These are phyloP conservation scores for Esox lucius DNA, from an alignment of 2,797 vertebrate genomes.

Conservation along the genomic window DNA sequence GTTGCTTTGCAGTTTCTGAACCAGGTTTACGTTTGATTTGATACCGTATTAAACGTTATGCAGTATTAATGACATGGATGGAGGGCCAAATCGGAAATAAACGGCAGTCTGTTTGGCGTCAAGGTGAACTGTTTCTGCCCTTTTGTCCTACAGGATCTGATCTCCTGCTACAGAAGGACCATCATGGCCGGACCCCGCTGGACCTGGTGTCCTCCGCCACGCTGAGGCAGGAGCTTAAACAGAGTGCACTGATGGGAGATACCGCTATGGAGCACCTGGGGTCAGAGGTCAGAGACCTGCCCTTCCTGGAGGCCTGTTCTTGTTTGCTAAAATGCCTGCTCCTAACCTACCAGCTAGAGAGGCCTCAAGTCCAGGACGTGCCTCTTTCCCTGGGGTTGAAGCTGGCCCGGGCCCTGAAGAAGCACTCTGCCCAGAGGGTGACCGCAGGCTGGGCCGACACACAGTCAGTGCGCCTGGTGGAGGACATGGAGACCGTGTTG, in stretches of 20 bases:
- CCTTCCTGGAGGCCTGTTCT: conserved; percentile 70
- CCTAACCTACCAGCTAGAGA: conserved; percentile 28
- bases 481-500: not conserved
- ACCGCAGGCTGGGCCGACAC: conserved; percentile 4
- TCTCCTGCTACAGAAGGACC: conserved; percentile 80
- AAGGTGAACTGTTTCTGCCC: not conserved
- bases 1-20: no score
- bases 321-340: conserved; percentile 71
- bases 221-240: conserved; percentile 79
- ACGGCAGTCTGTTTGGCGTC: not conserved
- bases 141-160: conserved; percentile 75
- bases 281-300: conserved; percentile 53
- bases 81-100: not conserved
- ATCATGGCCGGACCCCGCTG: conserved; percentile 72
- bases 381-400: not conserved
- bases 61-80: not conserved
- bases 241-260: conserved; percentile 69
- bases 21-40: not conserved
- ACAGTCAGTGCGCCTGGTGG: not conserved
- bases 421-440: not conserved
- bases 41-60: not conserved
- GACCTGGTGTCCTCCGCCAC: conserved; percentile 73
- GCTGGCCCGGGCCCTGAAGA: conserved; percentile 14
- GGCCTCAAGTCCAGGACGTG: not conserved
- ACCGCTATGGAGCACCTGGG: conserved; percentile 1